Base-by-base conservation (phyloP, 2,113 vertebrate species). In the Chauna torquata region DNA sequence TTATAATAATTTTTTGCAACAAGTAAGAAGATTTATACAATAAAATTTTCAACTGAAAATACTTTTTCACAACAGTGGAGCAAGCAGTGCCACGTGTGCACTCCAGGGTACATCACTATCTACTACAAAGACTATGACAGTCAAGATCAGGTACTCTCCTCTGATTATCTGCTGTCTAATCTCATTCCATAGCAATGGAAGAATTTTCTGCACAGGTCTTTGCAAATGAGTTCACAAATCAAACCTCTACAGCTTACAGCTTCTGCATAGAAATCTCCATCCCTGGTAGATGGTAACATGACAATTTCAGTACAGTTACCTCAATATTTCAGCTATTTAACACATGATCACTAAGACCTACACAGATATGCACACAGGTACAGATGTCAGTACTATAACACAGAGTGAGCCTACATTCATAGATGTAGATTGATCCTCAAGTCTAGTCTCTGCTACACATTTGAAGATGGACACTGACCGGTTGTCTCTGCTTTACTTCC, bases 1-100 rank as follows among this genome's bases (percentile, higher is more conserved):
- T 96, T 92, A 78, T 92, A 95, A 65, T 74, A 77, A 55, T 40
- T 34, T 84, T 76, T 71, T 86, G 20, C 83, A 82, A 92, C 54
- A 59, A 45, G n/a, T 94, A 92, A 82, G 92, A 91, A 93, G 84
- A 65, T 93, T 93, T 94, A 95, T 92, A 91, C 77, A 94, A 95
- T 86, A 94, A 83, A 85, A 81, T 64, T 95, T 93, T 94, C 68
- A 92, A 86, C 70, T 76, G 80, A 97, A 91, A 95, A 92, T 81
- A 95, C 71, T 80, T 95, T 88, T 82, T 94, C 74, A 92, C 88
- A 91, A 95, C 14, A 93, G 66, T 54, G 82, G 87, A 91, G 87
- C 87, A 94, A 97, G 91, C 80, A 95, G 71, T 49, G 92, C 85
- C 82, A 45, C 13, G 70, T 88, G 82, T 86, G 82, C 90, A 61